These are phyloP conservation scores for Polypterus bichir DNA, from an alignment of 2,113 vertebrate species.

Conservation along the genomic window DNA sequence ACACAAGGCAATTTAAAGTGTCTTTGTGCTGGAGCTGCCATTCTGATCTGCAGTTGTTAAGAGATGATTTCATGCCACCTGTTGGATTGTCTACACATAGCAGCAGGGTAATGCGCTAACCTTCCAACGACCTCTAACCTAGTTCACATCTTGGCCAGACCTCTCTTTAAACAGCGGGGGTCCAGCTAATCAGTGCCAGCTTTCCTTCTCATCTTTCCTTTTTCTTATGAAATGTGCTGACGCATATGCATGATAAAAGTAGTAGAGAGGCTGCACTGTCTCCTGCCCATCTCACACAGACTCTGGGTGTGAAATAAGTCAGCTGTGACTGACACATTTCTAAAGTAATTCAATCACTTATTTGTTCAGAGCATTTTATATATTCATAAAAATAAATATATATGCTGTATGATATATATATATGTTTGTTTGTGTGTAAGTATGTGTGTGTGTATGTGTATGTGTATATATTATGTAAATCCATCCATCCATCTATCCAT, in stretches of 20 bases:
- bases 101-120: slow-evolving; percentile 26
- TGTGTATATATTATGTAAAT: too few species aligned
- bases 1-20: neutral
- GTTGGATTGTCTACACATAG: slow-evolving; percentile 44
- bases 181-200: slow-evolving; percentile 37
- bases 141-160: slow-evolving; percentile 30
- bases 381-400: too few species aligned
- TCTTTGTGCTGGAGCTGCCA: slow-evolving; percentile 7
- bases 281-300: slow-evolving; percentile 8
- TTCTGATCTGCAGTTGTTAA: slow-evolving; percentile 8
- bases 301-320: neutral
- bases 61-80: slow-evolving; percentile 48
- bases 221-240: slow-evolving; percentile 35
- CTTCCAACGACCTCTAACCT: slow-evolving; percentile 20
- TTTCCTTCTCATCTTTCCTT: slow-evolving; percentile 14
- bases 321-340: neutral
- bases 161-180: slow-evolving; percentile 26
- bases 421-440: too few species aligned
- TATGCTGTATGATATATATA: too few species aligned
- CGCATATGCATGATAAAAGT: slow-evolving; percentile 28
- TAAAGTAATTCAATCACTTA: too few species aligned
- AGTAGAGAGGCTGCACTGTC: slow-evolving; percentile 20
- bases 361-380: too few species aligned
- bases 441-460: too few species aligned
- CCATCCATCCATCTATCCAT: too few species aligned